A percentile compares a stretch with the other conserved stretches of the same genome.
Evolutionary conservation across 2,888 invertebrate genomes (phyloP).

Genomic region (Cacoxenus indagator): DNA sequence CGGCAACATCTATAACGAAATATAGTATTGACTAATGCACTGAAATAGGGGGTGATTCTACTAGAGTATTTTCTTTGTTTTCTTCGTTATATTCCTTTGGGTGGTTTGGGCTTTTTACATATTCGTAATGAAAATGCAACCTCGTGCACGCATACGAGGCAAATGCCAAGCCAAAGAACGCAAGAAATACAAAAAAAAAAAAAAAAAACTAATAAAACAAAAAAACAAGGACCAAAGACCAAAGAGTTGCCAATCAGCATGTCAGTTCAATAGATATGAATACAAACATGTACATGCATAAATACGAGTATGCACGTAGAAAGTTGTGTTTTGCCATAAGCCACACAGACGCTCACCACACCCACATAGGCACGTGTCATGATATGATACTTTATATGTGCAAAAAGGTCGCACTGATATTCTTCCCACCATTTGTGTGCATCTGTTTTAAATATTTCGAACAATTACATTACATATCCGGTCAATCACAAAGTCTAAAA

Average conservation of each 20-base stretch:
- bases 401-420: neutral
- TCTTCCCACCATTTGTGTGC: neutral
- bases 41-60: neutral
- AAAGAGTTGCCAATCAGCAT: too few species aligned
- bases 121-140: neutral
- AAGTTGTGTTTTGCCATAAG: neutral
- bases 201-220: too few species aligned
- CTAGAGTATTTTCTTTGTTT: too few species aligned
- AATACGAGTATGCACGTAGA: neutral
- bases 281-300: neutral
- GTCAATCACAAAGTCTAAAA: neutral
- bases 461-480: conserved; percentile 13
- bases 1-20: too few species aligned
- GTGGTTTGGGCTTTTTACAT: neutral
- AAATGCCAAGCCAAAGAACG: neutral
- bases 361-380: too few species aligned
- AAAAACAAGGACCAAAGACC: too few species aligned
- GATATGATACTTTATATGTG: too few species aligned
- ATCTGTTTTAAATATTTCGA: conserved; percentile 6
- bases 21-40: neutral
- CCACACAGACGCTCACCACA: too few species aligned
- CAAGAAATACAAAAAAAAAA: neutral
- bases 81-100: too few species aligned
- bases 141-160: neutral
- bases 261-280: neutral